Base-by-base conservation (phyloP, 2,888 invertebrate genomes). In the Rhagonycha fulva region DNA sequence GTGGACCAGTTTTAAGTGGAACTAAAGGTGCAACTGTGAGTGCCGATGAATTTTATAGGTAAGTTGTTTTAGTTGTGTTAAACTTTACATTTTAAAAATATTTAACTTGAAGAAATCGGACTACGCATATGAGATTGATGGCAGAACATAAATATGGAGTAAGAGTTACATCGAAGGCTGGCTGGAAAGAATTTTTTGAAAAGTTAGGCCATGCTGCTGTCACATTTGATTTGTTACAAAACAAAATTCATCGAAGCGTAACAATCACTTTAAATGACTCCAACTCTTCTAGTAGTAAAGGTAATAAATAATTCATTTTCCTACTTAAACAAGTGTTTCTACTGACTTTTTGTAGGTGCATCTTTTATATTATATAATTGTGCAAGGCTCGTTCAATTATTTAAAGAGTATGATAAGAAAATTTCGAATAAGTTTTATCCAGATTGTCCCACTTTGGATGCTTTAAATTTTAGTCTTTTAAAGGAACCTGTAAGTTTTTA, bases 331-430 rank as follows among this genome's bases (percentile, higher is more conserved):
- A 30, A 47, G n/a, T n/a, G 14, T 70, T 9, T 73, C n/a, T 32
- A 47, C 23, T 14, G 30, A 62, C 7, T 14, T 19, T 62, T 79
- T 79, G 28, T 80, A 94, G 94, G 94, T 71, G 93, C 93, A 47
- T 89, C 93, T 26, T 95, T 95, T 86, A 90, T 95, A 75, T 88
- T 95, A 28, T 95, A 96, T 86, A 96, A 96, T 84, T 92, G 92
- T 84, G 94, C 94, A 0, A 90, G 95, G 79, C 84, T 95, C 70
- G 90, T 92, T 82, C 91, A 92, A 0, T 89, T 95, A 71, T 88
- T 94, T 75, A 89, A 90, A 81, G 91, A 91, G 77, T 95, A 92
- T 84, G 87, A 91, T 78, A 88, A 90, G 9, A 90, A 89, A 84
- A 91, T 92, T 4, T 75, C 79, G 4, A 85, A 86, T 12, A 90